A percentile compares a stretch with the other conserved stretches of the same genome.
Conservation (phyloP, 1,140 invertebrate species). For the Cyclargus thomasi region DNA sequence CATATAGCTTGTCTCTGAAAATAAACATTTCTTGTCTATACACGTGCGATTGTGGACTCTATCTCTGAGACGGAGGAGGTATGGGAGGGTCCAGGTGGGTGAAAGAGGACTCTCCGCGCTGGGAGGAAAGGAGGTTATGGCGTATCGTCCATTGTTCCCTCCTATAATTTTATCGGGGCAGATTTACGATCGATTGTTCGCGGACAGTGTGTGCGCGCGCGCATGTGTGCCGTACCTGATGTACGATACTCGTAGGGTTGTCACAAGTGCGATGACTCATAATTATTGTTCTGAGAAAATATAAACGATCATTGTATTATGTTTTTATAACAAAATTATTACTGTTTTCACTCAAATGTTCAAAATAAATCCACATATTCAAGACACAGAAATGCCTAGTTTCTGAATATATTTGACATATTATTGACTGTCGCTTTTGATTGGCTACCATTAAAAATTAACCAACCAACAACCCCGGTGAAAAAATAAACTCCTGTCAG, state of each 20-base stretch:
- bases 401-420: no score
- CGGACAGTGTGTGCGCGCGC: constrained; percentile 55
- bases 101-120: constrained; percentile 61
- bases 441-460: no score
- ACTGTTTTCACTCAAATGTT: no score
- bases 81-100: constrained; percentile 43
- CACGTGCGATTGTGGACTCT: constrained; percentile 71
- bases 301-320: no score
- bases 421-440: no score
- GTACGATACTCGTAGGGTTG: constrained; percentile 39
- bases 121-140: constrained; percentile 54
- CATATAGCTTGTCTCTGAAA: constrained; percentile 51
- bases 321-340: no score
- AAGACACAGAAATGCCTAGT: no score
- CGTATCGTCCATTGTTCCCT: constrained; percentile 70
- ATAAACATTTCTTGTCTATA: constrained; percentile 70
- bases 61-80: constrained; percentile 64
- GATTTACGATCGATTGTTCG: constrained; percentile 75
- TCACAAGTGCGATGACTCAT: not conserved
- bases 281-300: no score
- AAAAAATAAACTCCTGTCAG: no score
- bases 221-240: constrained; percentile 57
- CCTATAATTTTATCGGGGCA: constrained; percentile 73
- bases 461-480: no score
- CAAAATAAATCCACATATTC: no score